Evolutionary conservation across 1,140 invertebrate species (phyloP), one percentile per base, ranked within the genome.

Genomic region (Drosophila repletoides): DNA sequence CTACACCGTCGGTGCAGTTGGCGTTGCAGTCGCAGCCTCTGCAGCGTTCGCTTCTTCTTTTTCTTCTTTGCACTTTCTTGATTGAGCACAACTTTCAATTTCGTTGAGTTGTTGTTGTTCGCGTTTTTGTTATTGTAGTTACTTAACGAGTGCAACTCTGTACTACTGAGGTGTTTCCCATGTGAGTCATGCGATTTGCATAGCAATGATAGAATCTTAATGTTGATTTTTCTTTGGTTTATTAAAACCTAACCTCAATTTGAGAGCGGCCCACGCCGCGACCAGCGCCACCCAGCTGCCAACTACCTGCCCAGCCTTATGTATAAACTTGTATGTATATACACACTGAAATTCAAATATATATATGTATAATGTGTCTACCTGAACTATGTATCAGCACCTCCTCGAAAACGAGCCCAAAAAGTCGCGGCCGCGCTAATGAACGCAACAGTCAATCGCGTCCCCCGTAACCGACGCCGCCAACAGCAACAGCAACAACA

Each of bases 381-480:
- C 79, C 79, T 84, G 79, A 53, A 53, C 73, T 65, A 72, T 76
- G 76, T 76, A 81, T 63, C 72, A 31, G 77, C 73, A 79, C 79
- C 72, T 74, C 79, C 74, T 83, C 79, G 45, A 34, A 64, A 65
- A 48, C 59, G 58, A 71, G 69, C 70, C 74, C 61, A 79, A 83
- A 84, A 76, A 63, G 66, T 74, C 49, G 51, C 79, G 53, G 73
- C 79, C 76, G 71, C 79, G 79, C 79, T 84, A 84, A 84, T 84
- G 79, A 84, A 86, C 79, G 80, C 77, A 83, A 84, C 79, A 83
- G 79, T 71, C 80, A 59, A 67, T 43, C 60, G n/a, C n/a, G 75
- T 52, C 66, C 74, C 76, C 74, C 74, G 72, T 71, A 51, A 26
- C 43, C 67, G 26, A 41, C 61, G 21, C 33, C 58, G 38, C 14